Evolutionary conservation across 2,888 invertebrate genomes (phyloP), one percentile per base, ranked within the genome.

Genomic region (Euplagia quadripunctaria): DNA sequence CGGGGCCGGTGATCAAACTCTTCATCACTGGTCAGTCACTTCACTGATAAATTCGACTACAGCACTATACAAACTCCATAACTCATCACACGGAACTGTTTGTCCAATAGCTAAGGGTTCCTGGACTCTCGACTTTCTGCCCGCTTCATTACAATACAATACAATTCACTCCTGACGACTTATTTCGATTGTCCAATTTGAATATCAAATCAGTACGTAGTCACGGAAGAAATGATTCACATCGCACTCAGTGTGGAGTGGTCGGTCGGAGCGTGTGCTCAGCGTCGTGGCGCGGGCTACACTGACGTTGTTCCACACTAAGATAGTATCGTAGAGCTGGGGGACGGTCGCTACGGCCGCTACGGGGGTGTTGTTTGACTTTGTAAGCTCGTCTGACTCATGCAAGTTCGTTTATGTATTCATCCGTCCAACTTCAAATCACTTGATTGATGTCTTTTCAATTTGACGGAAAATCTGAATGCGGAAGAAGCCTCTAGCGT

Each of bases 311-410:
- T 46, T 71, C 80, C 77, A 72, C 73, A 79, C 79, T 66, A 75
- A 75, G 84, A 86, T 82, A 75, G 86, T 84, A 82, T 81, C 88
- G 87, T 88, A 89, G 88, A 85, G 79, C 79, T 78, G 76, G 79
- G 80, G 85, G 80, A 91, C 92, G 91, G 85, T 78, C 80, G 89
- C 91, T 90, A 91, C 92, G 91, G 85, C 82, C 82, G 93, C 93
- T 94, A 94, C 94, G 93, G 91, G 93, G 92, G 90, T 93, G 89
- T 85, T 71, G 72, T 86, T 80, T 83, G 84, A 88, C 90, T 90
- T 88, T 82, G 87, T 90, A 94, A 94, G 94, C 94, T 94, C 91
- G 84, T 83, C 83, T 90, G 89, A 90, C 85, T 90, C 88, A 91
- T 73, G 71, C 76, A 52, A 42, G 64, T 64, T 14, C 74, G 68